Base-by-base conservation (phyloP, 2,797 vertebrate species). In the Sparus aurata region DNA sequence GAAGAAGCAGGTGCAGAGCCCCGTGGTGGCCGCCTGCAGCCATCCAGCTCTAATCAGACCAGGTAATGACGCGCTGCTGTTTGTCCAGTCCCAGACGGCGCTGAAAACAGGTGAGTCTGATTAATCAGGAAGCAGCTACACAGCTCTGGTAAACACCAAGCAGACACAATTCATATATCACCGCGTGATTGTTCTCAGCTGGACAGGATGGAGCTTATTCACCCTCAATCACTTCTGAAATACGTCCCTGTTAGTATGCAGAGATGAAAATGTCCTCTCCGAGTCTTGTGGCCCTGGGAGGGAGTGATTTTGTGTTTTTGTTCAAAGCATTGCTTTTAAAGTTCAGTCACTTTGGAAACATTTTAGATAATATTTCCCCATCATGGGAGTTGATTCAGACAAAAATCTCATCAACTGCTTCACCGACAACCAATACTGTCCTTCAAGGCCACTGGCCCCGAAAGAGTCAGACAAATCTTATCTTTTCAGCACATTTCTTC, bases 121-220 rank as follows among this genome's bases (percentile, higher is more conserved):
- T 93, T 92, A 92, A 90, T 90, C 90, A 90, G 85, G 77, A 89
- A 46, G 88, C 70, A 43, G 84, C 70, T 63, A 27, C 73, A 70
- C 75, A 55, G 65, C 71, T 69, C 80, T 25, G 76, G 84, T 81
- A 90, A 91, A 91, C 87, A 88, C 76, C 74, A 41, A 91, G 60
- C 89, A 86, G 88, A 91, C 85, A 69, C 75, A 75, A 86, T 83
- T 90, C 85, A 92, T 92, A 84, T 66, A 85, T 93, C 85, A 66
- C 45, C 0, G 43, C 66, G 20, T 83, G 89, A 91, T 87, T 89
- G 91, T 87, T 90, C 87, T 92, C 93, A 93, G 91, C 88, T 93
- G 92, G 80, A 88, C 80, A 71, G 84, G 86, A 85, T 45, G 87
- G 70, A 77, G 81, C 85, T 83, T 68, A 89, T 88, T 90, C 80